Conservation (phyloP, 2,888 invertebrate genomes). For the Strigamia crassipes region DNA sequence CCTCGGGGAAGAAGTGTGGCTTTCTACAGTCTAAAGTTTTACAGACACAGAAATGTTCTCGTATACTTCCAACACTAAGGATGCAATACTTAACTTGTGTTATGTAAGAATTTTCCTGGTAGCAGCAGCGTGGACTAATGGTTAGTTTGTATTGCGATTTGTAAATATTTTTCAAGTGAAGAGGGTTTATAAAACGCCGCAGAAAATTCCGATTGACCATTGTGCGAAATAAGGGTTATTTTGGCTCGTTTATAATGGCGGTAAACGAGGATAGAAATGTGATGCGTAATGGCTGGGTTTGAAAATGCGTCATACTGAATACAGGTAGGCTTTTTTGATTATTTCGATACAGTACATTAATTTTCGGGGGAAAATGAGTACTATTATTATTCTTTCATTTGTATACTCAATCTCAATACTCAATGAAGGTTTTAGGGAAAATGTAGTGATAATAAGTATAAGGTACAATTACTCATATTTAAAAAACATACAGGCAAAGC, state of each 20-base stretch:
- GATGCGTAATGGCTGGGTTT: slow-evolving; percentile 3
- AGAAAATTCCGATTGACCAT: not conserved
- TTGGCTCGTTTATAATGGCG: not conserved
- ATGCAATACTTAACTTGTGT: not conserved
- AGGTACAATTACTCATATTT: no score
- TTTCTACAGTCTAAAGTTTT: slow-evolving; percentile 7
- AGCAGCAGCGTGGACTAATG: not conserved
- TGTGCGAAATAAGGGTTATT: not conserved
- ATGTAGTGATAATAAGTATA: no score
- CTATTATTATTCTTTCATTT: no score
- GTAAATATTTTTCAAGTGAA: not conserved
- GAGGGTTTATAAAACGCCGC: not conserved
- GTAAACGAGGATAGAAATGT: not conserved
- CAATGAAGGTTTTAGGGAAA: no score
- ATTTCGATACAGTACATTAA: not conserved
- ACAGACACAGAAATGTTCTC: not conserved
- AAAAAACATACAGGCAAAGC: no score
- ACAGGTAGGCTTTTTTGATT: not conserved
- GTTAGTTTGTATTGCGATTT: not conserved
- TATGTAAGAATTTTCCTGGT: not conserved
- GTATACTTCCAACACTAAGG: not conserved
- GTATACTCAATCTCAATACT: no score
- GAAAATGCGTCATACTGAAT: not conserved
- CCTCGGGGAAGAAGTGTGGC: slow-evolving; percentile 21
- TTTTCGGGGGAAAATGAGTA: not conserved